phyloP scores from a whole-genome alignment of 2,113 vertebrate species.

The Varanus komodoensis region DNA sequence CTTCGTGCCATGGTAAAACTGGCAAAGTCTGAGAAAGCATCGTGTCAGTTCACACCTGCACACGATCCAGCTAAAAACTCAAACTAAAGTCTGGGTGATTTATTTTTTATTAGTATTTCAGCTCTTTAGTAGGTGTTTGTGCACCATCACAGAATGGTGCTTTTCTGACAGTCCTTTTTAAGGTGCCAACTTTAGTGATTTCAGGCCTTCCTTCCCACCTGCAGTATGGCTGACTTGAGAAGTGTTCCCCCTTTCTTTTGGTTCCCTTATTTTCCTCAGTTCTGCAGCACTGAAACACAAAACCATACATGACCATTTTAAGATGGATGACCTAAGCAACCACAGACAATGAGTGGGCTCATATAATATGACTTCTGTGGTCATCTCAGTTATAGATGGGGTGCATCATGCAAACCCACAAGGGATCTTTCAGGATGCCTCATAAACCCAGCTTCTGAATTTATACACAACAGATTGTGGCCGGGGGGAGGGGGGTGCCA shows the following conservation, averaged over 20 bases:
- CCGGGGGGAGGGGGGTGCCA: too few relatives aligned
- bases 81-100: neutral
- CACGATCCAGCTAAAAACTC: neutral
- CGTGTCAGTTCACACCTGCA: slow-evolving; percentile 15
- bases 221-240: neutral
- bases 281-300: neutral
- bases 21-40: slow-evolving; percentile 3
- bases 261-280: neutral
- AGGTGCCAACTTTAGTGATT: neutral
- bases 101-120: neutral
- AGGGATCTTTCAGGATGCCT: too few relatives aligned
- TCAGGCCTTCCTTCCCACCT: neutral
- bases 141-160: neutral
- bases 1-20: neutral
- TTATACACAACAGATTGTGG: too few relatives aligned
- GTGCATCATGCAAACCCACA: too few relatives aligned
- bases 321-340: neutral
- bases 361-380: too few relatives aligned
- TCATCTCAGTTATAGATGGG: too few relatives aligned
- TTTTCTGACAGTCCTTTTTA: neutral
- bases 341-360: neutral
- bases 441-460: too few relatives aligned
- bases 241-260: neutral
- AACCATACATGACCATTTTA: neutral
- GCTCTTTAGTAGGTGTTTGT: neutral